phyloP scores from a whole-genome alignment of 1,140 invertebrate species.

The Brachionus sp. region DNA sequence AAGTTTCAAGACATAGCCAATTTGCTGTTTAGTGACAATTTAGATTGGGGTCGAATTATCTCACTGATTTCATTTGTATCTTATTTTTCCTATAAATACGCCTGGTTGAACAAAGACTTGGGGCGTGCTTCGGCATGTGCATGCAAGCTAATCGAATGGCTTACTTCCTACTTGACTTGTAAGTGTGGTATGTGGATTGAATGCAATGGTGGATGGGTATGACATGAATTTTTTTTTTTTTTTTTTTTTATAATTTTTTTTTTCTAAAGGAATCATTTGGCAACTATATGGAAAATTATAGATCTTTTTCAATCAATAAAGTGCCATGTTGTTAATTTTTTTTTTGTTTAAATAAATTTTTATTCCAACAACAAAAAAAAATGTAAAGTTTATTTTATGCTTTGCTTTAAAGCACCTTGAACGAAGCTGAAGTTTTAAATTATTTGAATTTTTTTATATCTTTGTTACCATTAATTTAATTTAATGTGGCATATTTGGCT shows the following conservation, averaged over 20 bases:
- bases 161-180: slow-evolving; percentile 9
- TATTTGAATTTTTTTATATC: not conserved
- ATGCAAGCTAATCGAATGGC: slow-evolving; percentile 31
- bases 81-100: slow-evolving; percentile 25
- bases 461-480: not conserved
- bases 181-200: slow-evolving; percentile 36
- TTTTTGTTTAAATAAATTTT: not conserved
- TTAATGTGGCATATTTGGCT: not conserved
- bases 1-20: not conserved
- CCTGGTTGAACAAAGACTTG: slow-evolving; percentile 5
- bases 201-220: slow-evolving; percentile 35
- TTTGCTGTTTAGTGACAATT: slow-evolving; percentile 14
- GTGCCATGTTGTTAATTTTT: slow-evolving; percentile 17
- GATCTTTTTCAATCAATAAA: not conserved
- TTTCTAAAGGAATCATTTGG: not conserved
- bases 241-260: not conserved
- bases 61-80: slow-evolving; percentile 17
- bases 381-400: not conserved
- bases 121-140: not conserved
- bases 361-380: not conserved
- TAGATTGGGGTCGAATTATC: slow-evolving; percentile 14
- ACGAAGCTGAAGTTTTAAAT: slow-evolving; percentile 1
- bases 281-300: slow-evolving; percentile 10
- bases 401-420: not conserved
- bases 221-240: not conserved